These are phyloP conservation scores for Macaria liturata DNA, from an alignment of 2,888 invertebrate genomes.

Conservation along the genomic window DNA sequence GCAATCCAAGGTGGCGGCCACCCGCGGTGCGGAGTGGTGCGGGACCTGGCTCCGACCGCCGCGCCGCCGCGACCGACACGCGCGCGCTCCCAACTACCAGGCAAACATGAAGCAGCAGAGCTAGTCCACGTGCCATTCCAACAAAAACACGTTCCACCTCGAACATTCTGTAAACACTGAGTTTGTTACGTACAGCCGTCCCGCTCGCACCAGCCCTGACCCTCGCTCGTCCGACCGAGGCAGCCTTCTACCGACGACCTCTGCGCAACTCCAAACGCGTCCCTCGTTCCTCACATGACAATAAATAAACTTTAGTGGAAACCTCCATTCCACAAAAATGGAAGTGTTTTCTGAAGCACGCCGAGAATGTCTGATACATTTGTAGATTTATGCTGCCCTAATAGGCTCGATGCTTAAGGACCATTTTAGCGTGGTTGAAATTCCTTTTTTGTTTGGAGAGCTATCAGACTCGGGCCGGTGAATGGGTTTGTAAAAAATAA, in stretches of 20 bases:
- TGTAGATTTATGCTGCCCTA: slow-evolving; percentile 68
- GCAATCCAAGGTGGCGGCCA: slow-evolving; percentile 16
- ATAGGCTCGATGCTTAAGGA: slow-evolving; percentile 76
- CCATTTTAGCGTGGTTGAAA: slow-evolving; percentile 78
- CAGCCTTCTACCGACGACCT: slow-evolving; percentile 40
- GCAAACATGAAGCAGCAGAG: slow-evolving; percentile 52
- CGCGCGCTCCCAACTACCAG: slow-evolving; percentile 77
- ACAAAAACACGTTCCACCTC: slow-evolving; percentile 1
- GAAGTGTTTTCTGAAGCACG: slow-evolving; percentile 62
- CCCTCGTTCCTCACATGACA: slow-evolving; percentile 12
- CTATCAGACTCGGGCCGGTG: slow-evolving; percentile 32
- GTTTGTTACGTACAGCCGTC: slow-evolving; percentile 42
- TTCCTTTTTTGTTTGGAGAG: slow-evolving; percentile 62
- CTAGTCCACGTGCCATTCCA: slow-evolving; percentile 43
- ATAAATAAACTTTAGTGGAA: slow-evolving; percentile 46
- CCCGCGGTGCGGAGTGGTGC: slow-evolving; percentile 38
- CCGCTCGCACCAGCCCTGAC: slow-evolving; percentile 59
- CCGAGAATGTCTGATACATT: slow-evolving; percentile 69
- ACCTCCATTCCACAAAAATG: slow-evolving; percentile 61
- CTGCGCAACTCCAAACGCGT: slow-evolving; percentile 14
- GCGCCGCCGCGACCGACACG: slow-evolving; percentile 81
- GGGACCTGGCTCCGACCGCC: slow-evolving; percentile 54
- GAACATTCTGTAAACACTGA: not conserved
- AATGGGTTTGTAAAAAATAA: slow-evolving; percentile 55
- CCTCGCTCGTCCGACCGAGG: slow-evolving; percentile 53